Evolutionary conservation across 30 jellyfish, hydroid and myxozoan genomes (phyloP).

Genomic region (Aurelia coerulea): DNA sequence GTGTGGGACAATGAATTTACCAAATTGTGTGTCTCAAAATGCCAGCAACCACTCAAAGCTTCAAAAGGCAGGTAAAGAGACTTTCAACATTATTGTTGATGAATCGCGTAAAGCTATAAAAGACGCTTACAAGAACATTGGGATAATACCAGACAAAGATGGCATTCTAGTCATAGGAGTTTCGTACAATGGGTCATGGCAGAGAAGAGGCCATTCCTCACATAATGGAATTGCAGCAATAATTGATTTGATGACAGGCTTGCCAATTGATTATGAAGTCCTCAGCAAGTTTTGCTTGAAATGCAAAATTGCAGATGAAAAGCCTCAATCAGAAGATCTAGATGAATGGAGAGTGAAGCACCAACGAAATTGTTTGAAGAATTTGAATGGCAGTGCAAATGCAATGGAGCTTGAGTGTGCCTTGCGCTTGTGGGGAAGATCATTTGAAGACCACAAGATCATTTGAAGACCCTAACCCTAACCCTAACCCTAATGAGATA

Average conservation of each 20-base stretch:
- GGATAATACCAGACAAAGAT: slow-evolving; percentile 2
- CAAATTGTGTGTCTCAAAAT: slow-evolving; percentile 3
- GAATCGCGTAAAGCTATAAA: neutral
- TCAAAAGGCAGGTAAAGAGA: slow-evolving; percentile 1
- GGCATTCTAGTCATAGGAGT: slow-evolving; percentile 30
- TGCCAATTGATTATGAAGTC: slow-evolving; percentile 1
- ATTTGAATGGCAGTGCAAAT: neutral
- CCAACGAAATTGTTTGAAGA: neutral
- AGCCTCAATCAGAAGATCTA: neutral
- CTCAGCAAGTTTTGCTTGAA: neutral
- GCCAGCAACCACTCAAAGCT: slow-evolving; percentile 9
- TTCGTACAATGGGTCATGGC: slow-evolving; percentile 2
- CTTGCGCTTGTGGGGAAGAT: neutral
- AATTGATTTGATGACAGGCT: neutral
- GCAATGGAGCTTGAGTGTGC: neutral
- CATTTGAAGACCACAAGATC: neutral
- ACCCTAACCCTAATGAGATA: neutral
- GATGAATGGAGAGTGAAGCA: too few relatives aligned
- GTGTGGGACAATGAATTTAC: slow-evolving; percentile 39
- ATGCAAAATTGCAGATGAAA: neutral
- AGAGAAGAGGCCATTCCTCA: neutral
- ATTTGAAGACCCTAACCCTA: too few relatives aligned
- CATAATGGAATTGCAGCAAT: neutral
- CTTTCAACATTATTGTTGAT: neutral
- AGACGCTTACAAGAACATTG: slow-evolving; percentile 3